Evolutionary conservation across 2,797 vertebrate species (phyloP).

Genomic region (Lepidocolaptes lacrymiger): DNA sequence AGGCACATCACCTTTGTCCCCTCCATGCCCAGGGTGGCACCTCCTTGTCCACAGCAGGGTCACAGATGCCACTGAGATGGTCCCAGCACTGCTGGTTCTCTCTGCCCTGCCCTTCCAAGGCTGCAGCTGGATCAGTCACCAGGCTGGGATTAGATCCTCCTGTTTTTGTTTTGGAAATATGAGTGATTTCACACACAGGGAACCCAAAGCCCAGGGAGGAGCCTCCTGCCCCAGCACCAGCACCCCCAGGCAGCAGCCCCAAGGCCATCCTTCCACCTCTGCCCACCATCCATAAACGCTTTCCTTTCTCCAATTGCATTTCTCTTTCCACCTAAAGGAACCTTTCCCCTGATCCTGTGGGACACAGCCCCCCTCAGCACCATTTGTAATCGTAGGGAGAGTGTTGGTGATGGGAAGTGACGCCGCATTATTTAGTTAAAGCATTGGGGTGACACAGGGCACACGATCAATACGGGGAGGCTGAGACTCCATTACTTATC

Average conservation of each 20-base stretch:
- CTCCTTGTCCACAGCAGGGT: background rate
- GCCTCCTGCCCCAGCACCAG: background rate
- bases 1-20: background rate
- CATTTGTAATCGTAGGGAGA: background rate
- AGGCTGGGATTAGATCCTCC: background rate
- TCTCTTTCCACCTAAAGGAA: background rate
- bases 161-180: background rate
- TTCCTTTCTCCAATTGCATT: background rate
- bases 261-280: background rate
- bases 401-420: background rate
- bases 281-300: background rate
- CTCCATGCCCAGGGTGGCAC: background rate
- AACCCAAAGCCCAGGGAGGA: background rate
- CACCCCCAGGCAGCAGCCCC: background rate
- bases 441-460: background rate
- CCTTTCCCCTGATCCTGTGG: background rate
- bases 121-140: rapidly evolving
- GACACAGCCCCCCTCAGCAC: background rate
- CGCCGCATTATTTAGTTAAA: background rate
- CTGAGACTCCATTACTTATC: background rate
- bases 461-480: background rate
- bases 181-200: background rate
- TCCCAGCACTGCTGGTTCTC: background rate
- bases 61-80: background rate
- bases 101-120: background rate